Percentiles rank a stretch among this genome's conserved stretches.
Conservation (phyloP, 2,113 vertebrate genomes). For the Macrotus californicus region DNA sequence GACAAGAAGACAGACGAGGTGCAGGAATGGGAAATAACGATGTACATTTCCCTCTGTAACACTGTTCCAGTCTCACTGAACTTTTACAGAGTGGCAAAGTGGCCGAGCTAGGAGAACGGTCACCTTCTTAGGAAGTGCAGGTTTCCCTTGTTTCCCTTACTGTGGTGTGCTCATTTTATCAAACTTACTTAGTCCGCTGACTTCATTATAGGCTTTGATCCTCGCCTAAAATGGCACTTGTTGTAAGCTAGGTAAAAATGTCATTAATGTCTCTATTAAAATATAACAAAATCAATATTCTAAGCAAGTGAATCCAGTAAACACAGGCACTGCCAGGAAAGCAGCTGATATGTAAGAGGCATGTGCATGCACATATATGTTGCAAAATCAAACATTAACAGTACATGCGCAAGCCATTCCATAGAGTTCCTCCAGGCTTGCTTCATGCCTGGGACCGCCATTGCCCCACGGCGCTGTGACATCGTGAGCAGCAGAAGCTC, state of each 20-base stretch:
- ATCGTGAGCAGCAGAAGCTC: background rate
- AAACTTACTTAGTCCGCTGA: background rate
- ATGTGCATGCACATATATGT: background rate
- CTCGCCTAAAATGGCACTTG: background rate
- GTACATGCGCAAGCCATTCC: background rate
- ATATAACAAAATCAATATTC: background rate
- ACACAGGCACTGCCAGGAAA: background rate
- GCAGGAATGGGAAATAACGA: background rate
- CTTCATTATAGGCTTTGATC: background rate
- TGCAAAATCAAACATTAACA: background rate
- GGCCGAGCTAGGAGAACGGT: background rate
- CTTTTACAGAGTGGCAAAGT: background rate
- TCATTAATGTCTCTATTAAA: background rate
- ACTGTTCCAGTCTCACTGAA: background rate
- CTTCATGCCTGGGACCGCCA: background rate
- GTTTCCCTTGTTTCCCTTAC: background rate
- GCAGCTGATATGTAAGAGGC: background rate
- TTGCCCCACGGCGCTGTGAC: background rate
- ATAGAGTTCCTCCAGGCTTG: background rate
- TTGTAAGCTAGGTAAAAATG: background rate
- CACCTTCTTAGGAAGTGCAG: background rate
- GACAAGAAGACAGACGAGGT: background rate
- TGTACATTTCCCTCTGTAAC: background rate
- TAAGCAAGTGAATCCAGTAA: background rate
- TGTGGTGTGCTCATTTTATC: background rate